A percentile compares a stretch with the other conserved stretches of the same genome.
Evolutionary conservation across 2,888 invertebrate species (phyloP).

Genomic region (Cheilosia vernalis): DNA sequence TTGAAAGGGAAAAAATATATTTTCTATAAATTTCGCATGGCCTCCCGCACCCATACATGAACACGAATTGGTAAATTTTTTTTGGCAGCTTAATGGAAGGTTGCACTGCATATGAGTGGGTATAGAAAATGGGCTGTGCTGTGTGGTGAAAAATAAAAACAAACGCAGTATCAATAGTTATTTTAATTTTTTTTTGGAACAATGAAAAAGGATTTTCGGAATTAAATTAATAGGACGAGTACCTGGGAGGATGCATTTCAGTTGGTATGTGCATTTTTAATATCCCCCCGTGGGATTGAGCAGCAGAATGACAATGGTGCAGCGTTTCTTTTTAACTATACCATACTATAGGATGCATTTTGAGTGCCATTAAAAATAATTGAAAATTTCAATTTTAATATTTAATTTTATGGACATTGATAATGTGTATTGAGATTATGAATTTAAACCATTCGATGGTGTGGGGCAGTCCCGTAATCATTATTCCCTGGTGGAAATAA

Average conservation of each 20-base stretch:
- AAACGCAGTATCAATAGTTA: slow-evolving; percentile 37
- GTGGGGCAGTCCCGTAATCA: neutral
- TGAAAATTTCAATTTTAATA: slow-evolving; percentile 72
- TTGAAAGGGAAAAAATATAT: slow-evolving; percentile 54
- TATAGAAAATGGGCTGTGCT: neutral
- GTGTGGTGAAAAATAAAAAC: slow-evolving; percentile 12
- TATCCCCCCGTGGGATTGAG: slow-evolving; percentile 54
- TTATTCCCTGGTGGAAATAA: neutral
- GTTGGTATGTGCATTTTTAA: slow-evolving; percentile 64
- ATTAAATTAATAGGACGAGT: slow-evolving; percentile 56
- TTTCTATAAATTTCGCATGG: slow-evolving; percentile 74
- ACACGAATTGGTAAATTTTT: slow-evolving; percentile 19
- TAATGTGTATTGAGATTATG: slow-evolving; percentile 8
- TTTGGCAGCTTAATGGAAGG: neutral
- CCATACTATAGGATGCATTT: neutral
- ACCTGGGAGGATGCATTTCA: neutral
- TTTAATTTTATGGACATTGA: slow-evolving; percentile 50
- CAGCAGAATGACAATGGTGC: slow-evolving; percentile 51
- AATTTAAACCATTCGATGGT: neutral
- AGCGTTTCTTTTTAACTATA: slow-evolving; percentile 12
- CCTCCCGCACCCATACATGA: slow-evolving; percentile 55
- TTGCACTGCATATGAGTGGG: neutral
- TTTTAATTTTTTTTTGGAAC: slow-evolving; percentile 36
- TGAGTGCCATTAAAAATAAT: slow-evolving; percentile 70
- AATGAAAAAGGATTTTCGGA: slow-evolving; percentile 45